Percentiles rank a stretch among this genome's conserved stretches.
Evolutionary conservation across 2,797 vertebrate genomes (phyloP).

Genomic region (Poeciliopsis turneri): DNA sequence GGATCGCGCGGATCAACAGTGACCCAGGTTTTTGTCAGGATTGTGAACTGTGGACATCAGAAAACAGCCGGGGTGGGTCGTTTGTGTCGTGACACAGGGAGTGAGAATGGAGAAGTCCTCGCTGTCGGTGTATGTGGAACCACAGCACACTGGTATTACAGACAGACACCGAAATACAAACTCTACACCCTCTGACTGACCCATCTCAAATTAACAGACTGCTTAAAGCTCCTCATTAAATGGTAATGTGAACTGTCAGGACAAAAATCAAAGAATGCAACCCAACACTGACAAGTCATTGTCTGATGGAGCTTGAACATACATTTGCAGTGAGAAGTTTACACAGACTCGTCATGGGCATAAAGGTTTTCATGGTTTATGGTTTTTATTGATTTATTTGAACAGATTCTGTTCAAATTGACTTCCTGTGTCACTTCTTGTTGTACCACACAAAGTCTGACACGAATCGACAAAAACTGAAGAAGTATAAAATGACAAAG

Average conservation of each 20-base stretch:
- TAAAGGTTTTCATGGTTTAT: background rate
- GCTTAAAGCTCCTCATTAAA: slow-evolving; percentile 63
- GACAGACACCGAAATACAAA: slow-evolving; percentile 55
- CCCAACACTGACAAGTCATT: slow-evolving; percentile 27
- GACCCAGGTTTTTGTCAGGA: too few relatives aligned
- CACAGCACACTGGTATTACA: slow-evolving; percentile 56
- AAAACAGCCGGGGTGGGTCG: slow-evolving; percentile 12
- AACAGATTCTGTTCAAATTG: background rate
- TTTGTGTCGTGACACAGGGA: slow-evolving; percentile 39
- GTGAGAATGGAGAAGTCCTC: slow-evolving; percentile 48
- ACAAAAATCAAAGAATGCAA: slow-evolving; percentile 44
- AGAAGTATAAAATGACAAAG: background rate
- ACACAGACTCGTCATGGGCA: background rate
- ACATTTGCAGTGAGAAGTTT: background rate
- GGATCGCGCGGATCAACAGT: background rate
- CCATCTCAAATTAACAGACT: slow-evolving; percentile 47
- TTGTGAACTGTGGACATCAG: slow-evolving; percentile 25
- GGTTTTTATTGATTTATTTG: background rate
- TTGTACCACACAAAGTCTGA: too few relatives aligned
- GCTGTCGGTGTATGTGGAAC: slow-evolving; percentile 50
- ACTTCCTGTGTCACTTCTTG: background rate
- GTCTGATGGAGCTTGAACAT: background rate
- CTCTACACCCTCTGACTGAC: slow-evolving; percentile 35
- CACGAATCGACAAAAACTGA: background rate
- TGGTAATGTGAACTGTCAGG: slow-evolving; percentile 40